Evolutionary conservation across 2,888 invertebrate genomes (phyloP).

Genomic region (Apotomis capreana): DNA sequence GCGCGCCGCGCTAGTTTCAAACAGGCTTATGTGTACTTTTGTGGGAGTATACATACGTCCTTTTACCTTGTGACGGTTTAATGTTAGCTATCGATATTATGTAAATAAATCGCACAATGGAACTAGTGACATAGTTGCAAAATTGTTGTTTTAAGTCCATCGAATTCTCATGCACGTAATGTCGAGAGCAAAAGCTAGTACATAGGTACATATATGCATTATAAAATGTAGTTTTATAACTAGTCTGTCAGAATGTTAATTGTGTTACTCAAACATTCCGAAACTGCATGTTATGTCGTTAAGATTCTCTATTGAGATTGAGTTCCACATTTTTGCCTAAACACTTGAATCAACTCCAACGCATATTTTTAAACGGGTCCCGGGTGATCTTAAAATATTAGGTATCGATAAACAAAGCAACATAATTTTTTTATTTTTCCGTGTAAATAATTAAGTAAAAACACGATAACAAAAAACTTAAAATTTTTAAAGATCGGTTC

Average conservation of each 20-base stretch:
- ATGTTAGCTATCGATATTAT: constrained; percentile 5
- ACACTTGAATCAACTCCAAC: constrained; percentile 9
- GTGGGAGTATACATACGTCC: background rate
- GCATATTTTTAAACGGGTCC: background rate
- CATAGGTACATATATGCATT: no score
- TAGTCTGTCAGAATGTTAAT: no score
- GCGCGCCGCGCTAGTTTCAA: background rate
- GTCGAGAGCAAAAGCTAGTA: no score
- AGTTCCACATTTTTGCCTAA: background rate
- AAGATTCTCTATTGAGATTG: constrained; percentile 17
- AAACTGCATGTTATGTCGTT: background rate
- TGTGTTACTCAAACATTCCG: background rate
- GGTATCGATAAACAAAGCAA: no score
- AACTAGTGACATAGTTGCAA: constrained; percentile 9
- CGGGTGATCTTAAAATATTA: background rate
- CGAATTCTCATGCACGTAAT: no score
- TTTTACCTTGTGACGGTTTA: background rate
- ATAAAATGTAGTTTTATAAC: no score
- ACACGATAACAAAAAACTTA: no score
- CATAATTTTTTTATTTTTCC: no score
- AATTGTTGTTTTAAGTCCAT: background rate
- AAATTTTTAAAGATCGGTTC: no score
- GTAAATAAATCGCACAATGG: constrained; percentile 14
- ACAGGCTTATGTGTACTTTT: background rate
- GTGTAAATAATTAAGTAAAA: no score